These are phyloP conservation scores for Cliona cf. orientalis DNA, from an alignment of 37 sponge, comb jelly and placozoan genomes.

Conservation along the genomic window DNA sequence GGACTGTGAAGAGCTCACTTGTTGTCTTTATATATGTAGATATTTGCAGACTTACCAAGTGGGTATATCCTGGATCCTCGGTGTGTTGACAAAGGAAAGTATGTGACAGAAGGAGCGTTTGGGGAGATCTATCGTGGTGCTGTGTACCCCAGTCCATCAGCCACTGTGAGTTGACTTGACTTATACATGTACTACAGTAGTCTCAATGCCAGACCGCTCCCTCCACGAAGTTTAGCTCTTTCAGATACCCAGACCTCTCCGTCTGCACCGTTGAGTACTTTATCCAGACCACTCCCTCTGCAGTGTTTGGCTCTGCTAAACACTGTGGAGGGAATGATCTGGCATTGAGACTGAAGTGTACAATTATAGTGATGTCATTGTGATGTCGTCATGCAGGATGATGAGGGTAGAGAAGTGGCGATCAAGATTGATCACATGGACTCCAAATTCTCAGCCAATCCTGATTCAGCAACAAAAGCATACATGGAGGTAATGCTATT, in stretches of 20 bases:
- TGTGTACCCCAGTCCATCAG: constrained; percentile 56
- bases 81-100: constrained; percentile 68
- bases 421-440: constrained; percentile 76
- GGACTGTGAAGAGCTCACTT: neutral
- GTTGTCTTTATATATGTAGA: constrained; percentile 33
- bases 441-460: constrained; percentile 17
- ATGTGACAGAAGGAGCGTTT: constrained; percentile 75
- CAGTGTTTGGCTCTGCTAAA: no score
- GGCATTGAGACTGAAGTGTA: no score
- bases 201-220: neutral
- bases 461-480: constrained; percentile 53
- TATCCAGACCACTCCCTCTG: no score
- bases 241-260: neutral
- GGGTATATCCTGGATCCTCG: constrained; percentile 45
- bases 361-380: no score
- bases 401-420: constrained; percentile 79
- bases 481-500: constrained; percentile 54
- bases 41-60: constrained; percentile 83
- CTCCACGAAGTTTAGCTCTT: neutral
- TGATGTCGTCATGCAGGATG: constrained; percentile 71
- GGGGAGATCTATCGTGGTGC: constrained; percentile 87
- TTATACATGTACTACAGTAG: neutral
- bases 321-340: no score
- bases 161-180: constrained; percentile 49
- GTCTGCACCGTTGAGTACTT: no score